Conservation (phyloP, 1,140 invertebrate genomes). For the Solen grandis region DNA sequence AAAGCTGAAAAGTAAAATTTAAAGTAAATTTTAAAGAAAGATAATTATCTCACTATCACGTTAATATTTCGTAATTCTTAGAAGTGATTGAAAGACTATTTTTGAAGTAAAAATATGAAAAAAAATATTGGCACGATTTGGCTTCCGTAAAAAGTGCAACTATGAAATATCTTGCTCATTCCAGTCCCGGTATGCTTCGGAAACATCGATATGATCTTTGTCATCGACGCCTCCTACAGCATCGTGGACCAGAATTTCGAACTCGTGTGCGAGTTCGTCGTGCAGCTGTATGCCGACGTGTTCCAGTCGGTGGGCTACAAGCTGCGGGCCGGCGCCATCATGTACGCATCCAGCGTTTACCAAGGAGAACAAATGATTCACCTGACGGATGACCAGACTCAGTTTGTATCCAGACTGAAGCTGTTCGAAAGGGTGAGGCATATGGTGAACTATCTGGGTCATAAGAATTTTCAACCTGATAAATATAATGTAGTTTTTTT, state of each 20-base stretch:
- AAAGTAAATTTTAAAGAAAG: too few relatives aligned
- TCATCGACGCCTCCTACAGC: conserved; percentile 41
- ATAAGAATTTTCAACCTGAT: too few relatives aligned
- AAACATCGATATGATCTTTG: conserved; percentile 31
- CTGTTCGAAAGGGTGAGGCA: background rate
- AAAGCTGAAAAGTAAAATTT: too few relatives aligned
- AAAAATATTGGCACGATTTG: too few relatives aligned
- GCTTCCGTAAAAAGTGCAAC: too few relatives aligned
- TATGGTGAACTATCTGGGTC: too few relatives aligned
- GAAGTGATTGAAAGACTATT: too few relatives aligned
- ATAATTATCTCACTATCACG: too few relatives aligned
- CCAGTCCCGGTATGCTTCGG: conserved; percentile 28
- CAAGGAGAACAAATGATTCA: background rate
- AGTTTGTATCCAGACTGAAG: background rate
- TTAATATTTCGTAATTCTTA: too few relatives aligned
- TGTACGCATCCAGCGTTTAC: conserved; percentile 17
- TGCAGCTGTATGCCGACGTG: conserved; percentile 1
- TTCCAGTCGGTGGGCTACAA: background rate
- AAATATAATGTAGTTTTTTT: too few relatives aligned
- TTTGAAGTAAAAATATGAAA: too few relatives aligned
- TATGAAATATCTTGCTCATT: too few relatives aligned
- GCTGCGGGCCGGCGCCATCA: conserved; percentile 29
- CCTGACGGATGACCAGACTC: conserved; percentile 5
- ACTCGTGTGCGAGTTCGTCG: background rate
- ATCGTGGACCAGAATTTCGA: conserved; percentile 9